These are phyloP conservation scores for Pachyseris speciosa DNA, from an alignment of 64 coral and sea anemone species.

Conservation along the genomic window DNA sequence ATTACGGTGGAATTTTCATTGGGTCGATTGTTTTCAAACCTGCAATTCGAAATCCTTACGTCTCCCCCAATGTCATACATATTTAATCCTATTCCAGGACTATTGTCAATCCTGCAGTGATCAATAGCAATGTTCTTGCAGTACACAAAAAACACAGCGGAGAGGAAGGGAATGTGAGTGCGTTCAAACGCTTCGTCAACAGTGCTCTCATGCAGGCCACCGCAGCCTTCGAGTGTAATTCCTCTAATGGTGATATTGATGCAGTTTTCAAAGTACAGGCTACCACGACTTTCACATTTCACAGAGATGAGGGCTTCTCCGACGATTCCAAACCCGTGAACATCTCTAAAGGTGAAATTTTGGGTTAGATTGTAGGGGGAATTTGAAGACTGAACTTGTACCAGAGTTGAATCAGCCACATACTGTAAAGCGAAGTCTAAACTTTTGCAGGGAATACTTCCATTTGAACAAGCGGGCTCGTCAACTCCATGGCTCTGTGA, in stretches of 20 bases:
- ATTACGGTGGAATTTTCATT: neutral
- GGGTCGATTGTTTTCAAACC: constrained; percentile 33
- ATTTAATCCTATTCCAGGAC: constrained; percentile 59
- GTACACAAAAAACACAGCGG: constrained; percentile 26
- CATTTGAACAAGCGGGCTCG: constrained; percentile 5
- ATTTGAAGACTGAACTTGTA: neutral
- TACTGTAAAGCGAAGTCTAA: constrained; percentile 24
- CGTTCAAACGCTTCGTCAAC: neutral
- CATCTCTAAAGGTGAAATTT: constrained; percentile 5
- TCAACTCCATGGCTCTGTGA: neutral
- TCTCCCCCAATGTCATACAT: constrained; percentile 66
- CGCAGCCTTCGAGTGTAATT: constrained; percentile 13
- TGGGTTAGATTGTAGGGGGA: constrained; percentile 3
- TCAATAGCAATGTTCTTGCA: constrained; percentile 18
- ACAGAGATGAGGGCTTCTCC: constrained; percentile 8
- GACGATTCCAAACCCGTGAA: neutral
- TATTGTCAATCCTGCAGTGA: constrained; percentile 2
- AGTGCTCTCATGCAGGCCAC: constrained; percentile 25
- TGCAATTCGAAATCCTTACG: constrained; percentile 30
- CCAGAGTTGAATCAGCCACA: constrained; percentile 5
- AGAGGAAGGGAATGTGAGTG: neutral
- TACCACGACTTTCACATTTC: constrained; percentile 25
- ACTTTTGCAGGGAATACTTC: constrained; percentile 3
- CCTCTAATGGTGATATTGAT: constrained; percentile 32
- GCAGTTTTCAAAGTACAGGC: constrained; percentile 44